Conservation (phyloP, 2,113 vertebrate genomes). For the Smithornis capensis region DNA sequence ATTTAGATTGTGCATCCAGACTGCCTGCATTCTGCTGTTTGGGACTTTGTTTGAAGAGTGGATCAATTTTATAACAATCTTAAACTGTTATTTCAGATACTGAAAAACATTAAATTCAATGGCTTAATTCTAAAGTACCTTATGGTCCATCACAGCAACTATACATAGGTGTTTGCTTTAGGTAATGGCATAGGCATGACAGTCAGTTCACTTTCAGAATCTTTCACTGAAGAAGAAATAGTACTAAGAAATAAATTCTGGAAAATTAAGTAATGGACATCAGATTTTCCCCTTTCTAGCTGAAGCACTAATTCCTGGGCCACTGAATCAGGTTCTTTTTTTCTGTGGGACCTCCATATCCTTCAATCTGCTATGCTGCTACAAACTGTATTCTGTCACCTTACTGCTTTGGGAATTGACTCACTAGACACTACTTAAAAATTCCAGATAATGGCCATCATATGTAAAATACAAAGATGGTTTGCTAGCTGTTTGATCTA, state of each 20-base stretch:
- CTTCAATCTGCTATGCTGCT: neutral
- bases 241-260: neutral
- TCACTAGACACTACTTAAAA: neutral
- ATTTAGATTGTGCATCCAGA: neutral
- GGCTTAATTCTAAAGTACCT: neutral
- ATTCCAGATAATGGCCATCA: neutral
- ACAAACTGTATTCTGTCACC: neutral
- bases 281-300: neutral
- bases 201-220: neutral
- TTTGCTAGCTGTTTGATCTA: neutral
- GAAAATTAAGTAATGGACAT: neutral
- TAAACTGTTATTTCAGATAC: neutral
- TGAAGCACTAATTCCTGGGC: neutral
- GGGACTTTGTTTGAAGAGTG: neutral
- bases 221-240: neutral
- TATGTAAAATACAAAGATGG: fast-evolving
- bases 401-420: neutral
- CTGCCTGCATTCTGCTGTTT: neutral
- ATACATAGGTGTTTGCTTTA: neutral
- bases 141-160: neutral
- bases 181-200: neutral
- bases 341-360: neutral
- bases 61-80: neutral
- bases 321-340: neutral
- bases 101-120: neutral